These are phyloP conservation scores for Caenorhabditis angaria DNA, from an alignment of 2,888 invertebrate genomes.

Conservation along the genomic window DNA sequence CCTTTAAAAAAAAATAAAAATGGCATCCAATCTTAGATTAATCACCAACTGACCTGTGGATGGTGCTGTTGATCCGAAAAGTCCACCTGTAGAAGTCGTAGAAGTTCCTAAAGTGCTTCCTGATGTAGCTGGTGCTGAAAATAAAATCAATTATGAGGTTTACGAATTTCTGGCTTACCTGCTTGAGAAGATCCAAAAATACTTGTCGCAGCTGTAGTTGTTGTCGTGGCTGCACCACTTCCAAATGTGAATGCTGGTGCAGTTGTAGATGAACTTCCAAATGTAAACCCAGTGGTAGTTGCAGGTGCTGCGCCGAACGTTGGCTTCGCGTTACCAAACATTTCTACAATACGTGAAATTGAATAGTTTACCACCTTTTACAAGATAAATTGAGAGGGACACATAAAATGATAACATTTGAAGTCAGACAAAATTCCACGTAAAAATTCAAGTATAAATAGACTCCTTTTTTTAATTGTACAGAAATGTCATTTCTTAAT, in stretches of 20 bases:
- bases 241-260: slow-evolving; percentile 5
- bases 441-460: too few species aligned
- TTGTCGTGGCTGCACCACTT: slow-evolving; percentile 6
- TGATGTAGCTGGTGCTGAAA: slow-evolving; percentile 3
- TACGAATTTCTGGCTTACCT: not conserved
- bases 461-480: too few species aligned
- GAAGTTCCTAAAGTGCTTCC: not conserved
- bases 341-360: not conserved
- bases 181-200: slow-evolving; percentile 7
- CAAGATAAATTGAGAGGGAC: too few species aligned
- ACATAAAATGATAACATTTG: too few species aligned
- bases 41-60: not conserved
- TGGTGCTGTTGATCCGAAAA: slow-evolving; percentile 20
- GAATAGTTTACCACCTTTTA: too few species aligned
- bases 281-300: slow-evolving; percentile 31
- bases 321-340: slow-evolving; percentile 32
- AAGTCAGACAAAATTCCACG: too few species aligned
- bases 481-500: too few species aligned
- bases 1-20: slow-evolving; percentile 8
- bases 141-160: not conserved
- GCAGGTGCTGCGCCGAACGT: slow-evolving; percentile 22
- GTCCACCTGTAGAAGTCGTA: slow-evolving; percentile 9
- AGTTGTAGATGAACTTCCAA: slow-evolving; percentile 15
- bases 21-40: too few species aligned
- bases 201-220: slow-evolving; percentile 9